Conservation (phyloP, 2,797 vertebrate genomes). For the Characodon lateralis region DNA sequence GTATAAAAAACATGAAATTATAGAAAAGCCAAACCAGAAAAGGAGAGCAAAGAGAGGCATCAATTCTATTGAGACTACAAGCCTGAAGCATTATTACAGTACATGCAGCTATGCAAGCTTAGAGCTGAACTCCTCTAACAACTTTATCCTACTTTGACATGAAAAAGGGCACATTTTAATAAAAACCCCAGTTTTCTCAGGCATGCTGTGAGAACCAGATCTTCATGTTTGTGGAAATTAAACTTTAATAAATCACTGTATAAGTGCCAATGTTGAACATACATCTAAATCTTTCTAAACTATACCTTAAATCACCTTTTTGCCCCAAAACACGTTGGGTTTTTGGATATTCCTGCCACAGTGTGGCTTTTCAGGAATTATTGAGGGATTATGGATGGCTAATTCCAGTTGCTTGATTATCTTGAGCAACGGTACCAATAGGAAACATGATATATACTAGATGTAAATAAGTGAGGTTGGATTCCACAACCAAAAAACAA, state of each 20-base stretch:
- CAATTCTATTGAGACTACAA: constrained; percentile 48
- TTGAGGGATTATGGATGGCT: not conserved
- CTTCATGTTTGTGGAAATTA: not conserved
- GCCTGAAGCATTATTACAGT: constrained; percentile 52
- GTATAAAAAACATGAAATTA: constrained; percentile 37
- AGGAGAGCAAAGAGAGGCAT: constrained; percentile 38
- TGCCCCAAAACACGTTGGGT: not conserved
- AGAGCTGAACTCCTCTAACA: constrained; percentile 2
- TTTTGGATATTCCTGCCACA: not conserved
- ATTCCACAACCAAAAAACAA: not conserved
- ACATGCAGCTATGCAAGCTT: constrained; percentile 52
- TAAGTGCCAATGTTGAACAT: not conserved
- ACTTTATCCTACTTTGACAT: constrained; percentile 16
- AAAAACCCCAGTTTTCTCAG: constrained; percentile 1
- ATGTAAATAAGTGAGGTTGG: not conserved
- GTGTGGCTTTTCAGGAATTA: constrained; percentile 3
- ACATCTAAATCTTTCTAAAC: not conserved
- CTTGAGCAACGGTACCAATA: constrained; percentile 11
- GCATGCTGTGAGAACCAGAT: not conserved
- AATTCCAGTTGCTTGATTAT: constrained; percentile 26
- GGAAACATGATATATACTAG: not conserved
- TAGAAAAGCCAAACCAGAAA: constrained; percentile 43
- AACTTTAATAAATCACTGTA: not conserved
- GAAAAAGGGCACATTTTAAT: not conserved
- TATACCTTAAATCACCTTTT: not conserved